Base-by-base conservation (phyloP, 92 coral and sea anemone genomes). In the Montipora capitata region DNA sequence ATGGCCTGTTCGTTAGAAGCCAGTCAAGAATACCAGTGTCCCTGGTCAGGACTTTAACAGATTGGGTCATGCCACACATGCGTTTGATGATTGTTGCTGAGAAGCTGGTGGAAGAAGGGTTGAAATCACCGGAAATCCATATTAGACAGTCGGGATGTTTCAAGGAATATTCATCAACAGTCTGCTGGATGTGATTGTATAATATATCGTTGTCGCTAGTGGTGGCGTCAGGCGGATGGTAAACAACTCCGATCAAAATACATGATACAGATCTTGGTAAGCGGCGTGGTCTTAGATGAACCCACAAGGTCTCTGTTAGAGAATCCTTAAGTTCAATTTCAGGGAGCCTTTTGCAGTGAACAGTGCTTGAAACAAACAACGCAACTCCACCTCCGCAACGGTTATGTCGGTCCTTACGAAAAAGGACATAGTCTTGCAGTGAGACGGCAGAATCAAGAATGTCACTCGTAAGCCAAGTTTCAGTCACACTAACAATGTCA, bases 361-460 rank as follows among this genome's bases (percentile, higher is more conserved):
- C 35, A 76, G 10, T 48, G 1, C 63, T 76, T 11, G 16, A 40
- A n/a, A 51, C 63, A 57, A 10, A 57, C 16, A 14, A 57, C 16
- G 63, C 63, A 57, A 57, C 16, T 14, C 63, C 63, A 14, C 63
- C 63, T 0, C 63, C 63, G 63, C 3, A 10, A 12, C 63, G 63
- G 63, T 14, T 14, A 14, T 57, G 15, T 10, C 63, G 14, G 63
- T 14, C 27, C 15, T 57, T 57, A 12, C 63, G n/a, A 14, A 57
- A 57, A 14, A 57, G 14, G 15, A 14, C 16, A 57, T 10, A 57
- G 63, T 57, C n/a, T 14, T 57, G 27, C 27, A 20, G 27, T 20
- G 27, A 20, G 27, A 20, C 27, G 27, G 16, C 63, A 57, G 81
- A 76, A 76, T 51, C 41, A 59, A 38, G 81, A 10, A 45, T 74